A percentile compares a stretch with the other conserved stretches of the same genome.
These are phyloP conservation scores for Arge pagana DNA, from an alignment of 2,888 invertebrate genomes.

Conservation along the genomic window DNA sequence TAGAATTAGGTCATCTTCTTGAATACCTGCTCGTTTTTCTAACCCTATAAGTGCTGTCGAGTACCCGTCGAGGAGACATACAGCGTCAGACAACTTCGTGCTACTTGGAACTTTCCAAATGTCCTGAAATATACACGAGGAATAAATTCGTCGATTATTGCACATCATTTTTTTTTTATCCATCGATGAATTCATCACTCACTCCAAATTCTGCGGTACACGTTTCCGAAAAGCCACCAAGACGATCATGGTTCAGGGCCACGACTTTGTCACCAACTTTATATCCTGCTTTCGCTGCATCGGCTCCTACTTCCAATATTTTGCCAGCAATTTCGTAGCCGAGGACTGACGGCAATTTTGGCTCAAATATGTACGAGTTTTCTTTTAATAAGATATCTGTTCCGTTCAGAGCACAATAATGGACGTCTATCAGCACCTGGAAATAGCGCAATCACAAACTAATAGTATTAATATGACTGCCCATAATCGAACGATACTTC, in stretches of 20 bases:
- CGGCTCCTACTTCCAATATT: slow-evolving; percentile 63
- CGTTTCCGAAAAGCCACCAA: slow-evolving; percentile 67
- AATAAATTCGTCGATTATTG: background rate
- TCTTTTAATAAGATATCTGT: slow-evolving; percentile 64
- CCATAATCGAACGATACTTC: too few species aligned
- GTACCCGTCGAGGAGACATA: slow-evolving; percentile 66
- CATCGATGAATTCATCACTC: slow-evolving; percentile 24
- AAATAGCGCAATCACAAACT: too few species aligned
- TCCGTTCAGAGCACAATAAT: slow-evolving; percentile 69
- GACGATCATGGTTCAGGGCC: slow-evolving; percentile 61
- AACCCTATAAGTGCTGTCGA: slow-evolving; percentile 69
- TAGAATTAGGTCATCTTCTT: slow-evolving; percentile 65
- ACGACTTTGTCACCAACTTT: slow-evolving; percentile 66
- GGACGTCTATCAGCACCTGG: slow-evolving; percentile 67
- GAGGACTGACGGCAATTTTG: slow-evolving; percentile 64
- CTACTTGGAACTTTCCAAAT: slow-evolving; percentile 64
- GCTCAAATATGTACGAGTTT: slow-evolving; percentile 59
- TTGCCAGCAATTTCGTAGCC: slow-evolving; percentile 71
- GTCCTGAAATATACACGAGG: slow-evolving; percentile 55
- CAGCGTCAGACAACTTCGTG: slow-evolving; percentile 63
- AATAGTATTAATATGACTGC: too few species aligned
- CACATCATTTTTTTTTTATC: background rate
- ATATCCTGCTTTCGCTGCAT: slow-evolving; percentile 55
- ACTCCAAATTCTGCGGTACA: slow-evolving; percentile 60
- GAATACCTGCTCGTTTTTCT: slow-evolving; percentile 60